These are phyloP conservation scores for Lutjanus campechanus DNA, from an alignment of 2,797 vertebrate genomes.

Conservation along the genomic window DNA sequence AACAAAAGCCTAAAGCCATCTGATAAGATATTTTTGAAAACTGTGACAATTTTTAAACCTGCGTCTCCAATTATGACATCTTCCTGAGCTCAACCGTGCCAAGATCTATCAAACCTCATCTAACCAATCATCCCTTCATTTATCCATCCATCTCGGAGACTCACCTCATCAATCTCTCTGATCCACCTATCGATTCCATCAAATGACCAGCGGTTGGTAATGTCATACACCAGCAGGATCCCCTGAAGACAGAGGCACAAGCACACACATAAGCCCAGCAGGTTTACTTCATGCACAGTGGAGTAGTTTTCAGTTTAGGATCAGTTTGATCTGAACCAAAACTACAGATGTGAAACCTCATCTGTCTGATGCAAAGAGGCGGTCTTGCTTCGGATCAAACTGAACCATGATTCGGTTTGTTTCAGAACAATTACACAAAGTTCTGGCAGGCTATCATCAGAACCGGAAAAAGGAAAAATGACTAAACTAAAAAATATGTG, in stretches of 20 bases:
- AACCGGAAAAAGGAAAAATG: too few species aligned
- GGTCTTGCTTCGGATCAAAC: too few species aligned
- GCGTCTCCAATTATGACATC: neutral
- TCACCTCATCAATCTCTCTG: constrained; percentile 98
- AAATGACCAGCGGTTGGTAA: constrained; percentile 99
- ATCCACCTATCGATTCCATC: constrained; percentile 99
- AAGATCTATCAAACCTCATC: neutral
- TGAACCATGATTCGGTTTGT: too few species aligned
- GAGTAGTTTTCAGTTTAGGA: neutral
- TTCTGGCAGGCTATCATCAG: too few species aligned
- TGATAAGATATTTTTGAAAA: too few species aligned
- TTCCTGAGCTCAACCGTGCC: neutral
- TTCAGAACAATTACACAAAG: too few species aligned
- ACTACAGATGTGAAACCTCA: too few species aligned
- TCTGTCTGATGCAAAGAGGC: too few species aligned
- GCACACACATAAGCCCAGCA: neutral
- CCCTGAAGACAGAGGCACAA: constrained; percentile 83
- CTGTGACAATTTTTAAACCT: too few species aligned
- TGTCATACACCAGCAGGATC: constrained; percentile 98
- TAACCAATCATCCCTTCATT: neutral
- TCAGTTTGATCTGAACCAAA: too few species aligned
- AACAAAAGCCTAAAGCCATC: neutral
- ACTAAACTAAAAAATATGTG: too few species aligned
- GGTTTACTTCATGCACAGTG: neutral
- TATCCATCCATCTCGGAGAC: neutral